Conservation (phyloP, 2,888 invertebrate species). For the Cryptus viduatorius region DNA sequence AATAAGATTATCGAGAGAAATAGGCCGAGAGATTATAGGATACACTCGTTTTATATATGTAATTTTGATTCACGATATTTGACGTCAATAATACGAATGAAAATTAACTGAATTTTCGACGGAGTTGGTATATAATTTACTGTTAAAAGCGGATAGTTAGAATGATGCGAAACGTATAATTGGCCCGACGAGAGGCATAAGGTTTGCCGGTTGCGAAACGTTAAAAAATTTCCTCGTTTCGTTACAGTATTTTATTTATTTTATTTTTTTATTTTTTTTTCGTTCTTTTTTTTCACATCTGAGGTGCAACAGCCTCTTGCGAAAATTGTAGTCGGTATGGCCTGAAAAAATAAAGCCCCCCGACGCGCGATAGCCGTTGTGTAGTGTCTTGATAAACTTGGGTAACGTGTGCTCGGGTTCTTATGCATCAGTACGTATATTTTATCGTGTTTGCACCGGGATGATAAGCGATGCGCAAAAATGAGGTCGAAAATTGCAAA, state of each 20-base stretch:
- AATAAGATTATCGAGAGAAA: constrained; percentile 12
- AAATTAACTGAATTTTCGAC: not conserved
- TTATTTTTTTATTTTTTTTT: not conserved
- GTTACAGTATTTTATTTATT: no score
- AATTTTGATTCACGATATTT: constrained; percentile 19
- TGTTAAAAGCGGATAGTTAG: not conserved
- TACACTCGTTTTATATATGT: not conserved
- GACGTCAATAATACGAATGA: not conserved
- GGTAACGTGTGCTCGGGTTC: constrained; percentile 4
- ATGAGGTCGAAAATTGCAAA: constrained; percentile 84
- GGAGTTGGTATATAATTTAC: not conserved
- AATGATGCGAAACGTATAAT: not conserved
- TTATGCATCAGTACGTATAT: constrained; percentile 39
- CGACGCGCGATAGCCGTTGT: constrained; percentile 77
- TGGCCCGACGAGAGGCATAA: constrained; percentile 6
- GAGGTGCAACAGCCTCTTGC: constrained; percentile 81
- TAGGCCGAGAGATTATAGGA: constrained; percentile 1
- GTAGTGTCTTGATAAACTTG: constrained; percentile 67
- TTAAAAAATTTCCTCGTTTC: no score
- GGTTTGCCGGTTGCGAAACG: constrained; percentile 1
- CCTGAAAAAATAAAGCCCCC: constrained; percentile 83
- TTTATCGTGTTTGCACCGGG: constrained; percentile 82
- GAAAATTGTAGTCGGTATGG: constrained; percentile 80
- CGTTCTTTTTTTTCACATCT: constrained; percentile 56
- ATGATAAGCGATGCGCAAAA: constrained; percentile 83